Conservation (phyloP, 2,113 vertebrate genomes). For the Dendropsophus ebraccatus region DNA sequence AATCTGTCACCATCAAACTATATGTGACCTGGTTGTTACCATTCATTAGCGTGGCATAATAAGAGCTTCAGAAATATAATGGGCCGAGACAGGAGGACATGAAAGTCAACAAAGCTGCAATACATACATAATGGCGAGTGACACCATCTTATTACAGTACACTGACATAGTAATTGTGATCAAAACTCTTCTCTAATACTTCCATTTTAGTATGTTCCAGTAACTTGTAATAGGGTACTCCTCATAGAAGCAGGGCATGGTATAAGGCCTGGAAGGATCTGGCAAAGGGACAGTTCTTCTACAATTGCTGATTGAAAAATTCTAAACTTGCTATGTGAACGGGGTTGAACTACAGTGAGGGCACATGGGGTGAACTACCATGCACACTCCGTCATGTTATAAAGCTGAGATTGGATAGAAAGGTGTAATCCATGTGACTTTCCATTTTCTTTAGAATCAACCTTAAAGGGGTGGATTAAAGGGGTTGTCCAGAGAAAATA, state of each 20-base stretch:
- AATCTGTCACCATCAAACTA: slow-evolving; percentile 27
- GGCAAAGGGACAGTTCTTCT: neutral
- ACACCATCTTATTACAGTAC: neutral
- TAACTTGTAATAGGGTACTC: neutral
- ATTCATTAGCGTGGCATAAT: neutral
- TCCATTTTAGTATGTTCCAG: neutral
- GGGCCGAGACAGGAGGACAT: neutral
- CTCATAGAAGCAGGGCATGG: neutral
- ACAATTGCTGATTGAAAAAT: neutral
- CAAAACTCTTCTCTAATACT: neutral
- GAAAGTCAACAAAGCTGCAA: neutral
- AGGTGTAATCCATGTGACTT: too few relatives aligned
- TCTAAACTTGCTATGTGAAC: neutral
- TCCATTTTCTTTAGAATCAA: too few relatives aligned
- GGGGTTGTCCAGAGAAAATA: too few relatives aligned
- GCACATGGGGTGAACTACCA: neutral
- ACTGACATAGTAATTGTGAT: neutral
- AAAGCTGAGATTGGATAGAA: too few relatives aligned
- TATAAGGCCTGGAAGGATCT: neutral
- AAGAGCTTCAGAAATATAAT: neutral
- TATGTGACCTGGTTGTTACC: slow-evolving; percentile 10
- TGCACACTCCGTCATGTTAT: too few relatives aligned
- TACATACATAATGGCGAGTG: neutral
- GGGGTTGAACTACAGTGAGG: neutral
- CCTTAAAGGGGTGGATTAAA: too few relatives aligned